Evolutionary conservation across 2,113 vertebrate genomes (phyloP).

Genomic region (Mesocricetus auratus): DNA sequence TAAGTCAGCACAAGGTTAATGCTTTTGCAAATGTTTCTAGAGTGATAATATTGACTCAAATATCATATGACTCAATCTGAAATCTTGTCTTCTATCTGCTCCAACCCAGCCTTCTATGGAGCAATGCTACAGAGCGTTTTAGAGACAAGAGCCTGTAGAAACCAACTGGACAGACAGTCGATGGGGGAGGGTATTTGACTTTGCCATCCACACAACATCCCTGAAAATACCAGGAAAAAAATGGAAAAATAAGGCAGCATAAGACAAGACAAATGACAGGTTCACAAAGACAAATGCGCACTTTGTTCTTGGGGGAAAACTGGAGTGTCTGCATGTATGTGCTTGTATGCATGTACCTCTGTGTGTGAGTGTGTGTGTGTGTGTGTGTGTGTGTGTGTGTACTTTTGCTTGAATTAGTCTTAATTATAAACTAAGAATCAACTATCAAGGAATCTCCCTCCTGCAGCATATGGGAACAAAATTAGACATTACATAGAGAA

Average conservation of each 20-base stretch:
- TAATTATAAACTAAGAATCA: constrained; percentile 40
- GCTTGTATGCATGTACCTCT: not conserved
- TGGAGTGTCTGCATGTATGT: not conserved
- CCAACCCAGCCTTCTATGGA: not conserved
- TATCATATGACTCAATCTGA: not conserved
- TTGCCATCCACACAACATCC: not conserved
- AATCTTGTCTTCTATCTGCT: constrained; percentile 34
- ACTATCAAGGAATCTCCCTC: not conserved
- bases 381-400: too few species aligned
- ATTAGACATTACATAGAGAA: not conserved
- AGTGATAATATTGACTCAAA: constrained; percentile 28
- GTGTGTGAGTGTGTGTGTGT: not conserved
- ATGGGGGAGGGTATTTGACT: not conserved
- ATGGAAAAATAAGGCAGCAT: constrained; percentile 11
- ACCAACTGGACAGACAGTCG: not conserved
- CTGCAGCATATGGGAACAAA: not conserved
- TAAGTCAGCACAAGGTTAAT: constrained; percentile 35
- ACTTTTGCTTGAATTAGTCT: not conserved
- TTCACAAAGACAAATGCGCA: constrained; percentile 6
- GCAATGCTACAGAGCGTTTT: not conserved
- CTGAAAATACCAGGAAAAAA: constrained; percentile 18
- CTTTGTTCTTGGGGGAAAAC: not conserved
- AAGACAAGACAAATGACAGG: constrained; percentile 37
- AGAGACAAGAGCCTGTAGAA: constrained; percentile 27
- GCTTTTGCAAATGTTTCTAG: constrained; percentile 30